Evolutionary conservation across 2,888 invertebrate species (phyloP), one percentile per base, ranked within the genome.

Genomic region (Luperina testacea): DNA sequence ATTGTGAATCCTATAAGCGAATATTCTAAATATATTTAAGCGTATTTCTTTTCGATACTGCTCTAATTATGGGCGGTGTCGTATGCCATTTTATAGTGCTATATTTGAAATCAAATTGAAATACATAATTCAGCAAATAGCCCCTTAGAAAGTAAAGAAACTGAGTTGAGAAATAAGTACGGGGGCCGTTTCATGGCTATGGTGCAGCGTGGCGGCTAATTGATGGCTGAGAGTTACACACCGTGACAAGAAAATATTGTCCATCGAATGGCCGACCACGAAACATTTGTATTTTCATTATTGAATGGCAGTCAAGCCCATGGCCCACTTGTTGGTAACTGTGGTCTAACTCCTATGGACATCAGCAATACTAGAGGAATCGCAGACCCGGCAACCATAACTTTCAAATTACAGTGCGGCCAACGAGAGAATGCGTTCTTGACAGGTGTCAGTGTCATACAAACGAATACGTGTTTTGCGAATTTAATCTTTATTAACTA

Each of bases 81-180:
- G 7, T 38, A 38, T 17, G 7, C 17, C 24, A 38, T 38, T n/a
- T 17, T 38, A 71, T 11, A 17, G 17, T 17, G n/a, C 1, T 64
- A 32, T 38, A 64, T 17, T 65, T n/a, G 15, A 38, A 0, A 32
- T 32, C 27, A 17, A 71, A 38, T 20, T n/a, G 32, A 70, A 70
- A 32, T 45, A 13, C 11, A 0, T 48, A 27, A 45, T 27, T 45
- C 45, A 27, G 2, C 24, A 68, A 78, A 80, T 79, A 78, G 7
- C 57, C 45, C 13, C 71, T n/a, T 80, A 77, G 87, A 88, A 89
- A 88, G 90, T 80, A 82, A 80, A 89, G 85, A 87, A 84, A 87
- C 71, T 51, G 68, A 65, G 78, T 90, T 88, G 78, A 76, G 82
- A 82, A 90, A 88, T 81, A 75, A 75, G 70, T 63, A 78, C 68